phyloP scores from a whole-genome alignment of 2,888 invertebrate genomes.

The Drosophila eohydei region DNA sequence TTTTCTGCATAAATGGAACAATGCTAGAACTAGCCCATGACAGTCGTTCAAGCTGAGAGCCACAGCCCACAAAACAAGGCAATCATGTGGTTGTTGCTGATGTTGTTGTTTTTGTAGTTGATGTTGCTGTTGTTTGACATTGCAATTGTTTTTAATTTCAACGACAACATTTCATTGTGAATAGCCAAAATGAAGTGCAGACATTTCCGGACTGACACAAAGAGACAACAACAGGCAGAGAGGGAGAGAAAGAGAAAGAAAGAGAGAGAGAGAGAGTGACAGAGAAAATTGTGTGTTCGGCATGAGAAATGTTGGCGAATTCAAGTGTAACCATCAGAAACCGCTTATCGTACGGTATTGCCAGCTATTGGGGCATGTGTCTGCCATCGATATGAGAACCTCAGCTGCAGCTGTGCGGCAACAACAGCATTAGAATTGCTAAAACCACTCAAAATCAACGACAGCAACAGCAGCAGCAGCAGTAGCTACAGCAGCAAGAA shows the following conservation, averaged over 20 bases:
- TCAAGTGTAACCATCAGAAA: slow-evolving; percentile 66
- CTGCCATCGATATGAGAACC: slow-evolving; percentile 53
- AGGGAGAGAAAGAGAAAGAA: neutral
- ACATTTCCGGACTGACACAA: slow-evolving; percentile 62
- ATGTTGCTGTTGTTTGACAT: slow-evolving; percentile 56
- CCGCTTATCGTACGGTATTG: slow-evolving; percentile 72
- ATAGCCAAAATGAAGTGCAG: slow-evolving; percentile 50
- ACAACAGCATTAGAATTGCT: slow-evolving; percentile 80
- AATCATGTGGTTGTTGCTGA: slow-evolving; percentile 31
- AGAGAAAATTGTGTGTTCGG: slow-evolving; percentile 3
- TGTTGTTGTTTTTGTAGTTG: slow-evolving; percentile 33
- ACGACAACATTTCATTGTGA: slow-evolving; percentile 60
- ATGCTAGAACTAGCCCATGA: slow-evolving; percentile 35
- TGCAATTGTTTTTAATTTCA: slow-evolving; percentile 66
- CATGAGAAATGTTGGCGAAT: slow-evolving; percentile 34
- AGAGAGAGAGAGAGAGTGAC: slow-evolving; percentile 1
- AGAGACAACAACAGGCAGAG: neutral
- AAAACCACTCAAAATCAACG: slow-evolving; percentile 72
- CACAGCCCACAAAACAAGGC: slow-evolving; percentile 45
- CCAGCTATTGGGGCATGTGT: slow-evolving; percentile 46
- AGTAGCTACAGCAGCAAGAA: slow-evolving; percentile 50
- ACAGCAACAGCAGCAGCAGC: slow-evolving; percentile 50
- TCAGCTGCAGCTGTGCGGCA: slow-evolving; percentile 38
- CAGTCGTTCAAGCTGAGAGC: slow-evolving; percentile 32
- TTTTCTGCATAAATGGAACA: slow-evolving; percentile 68